Conservation (phyloP, 2,113 vertebrate genomes). For the Antechinus flavipes region DNA sequence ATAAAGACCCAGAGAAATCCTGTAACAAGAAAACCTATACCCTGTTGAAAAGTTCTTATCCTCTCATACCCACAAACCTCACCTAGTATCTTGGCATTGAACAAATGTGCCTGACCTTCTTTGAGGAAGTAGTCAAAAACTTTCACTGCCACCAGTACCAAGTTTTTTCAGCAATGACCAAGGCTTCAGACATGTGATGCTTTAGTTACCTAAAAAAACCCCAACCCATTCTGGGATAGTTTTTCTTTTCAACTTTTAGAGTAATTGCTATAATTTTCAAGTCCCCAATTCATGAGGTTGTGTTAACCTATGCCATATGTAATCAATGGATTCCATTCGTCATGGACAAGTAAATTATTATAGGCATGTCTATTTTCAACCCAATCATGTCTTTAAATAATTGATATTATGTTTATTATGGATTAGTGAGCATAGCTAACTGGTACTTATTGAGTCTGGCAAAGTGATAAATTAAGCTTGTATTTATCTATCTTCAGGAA, state of each 20-base stretch:
- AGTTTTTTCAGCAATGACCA: neutral
- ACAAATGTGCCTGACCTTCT: neutral
- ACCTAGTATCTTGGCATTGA: conserved; percentile 16
- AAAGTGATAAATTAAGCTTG: neutral
- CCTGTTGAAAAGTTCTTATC: conserved; percentile 45
- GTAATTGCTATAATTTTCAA: neutral
- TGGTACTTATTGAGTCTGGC: neutral
- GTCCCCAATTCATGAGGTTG: neutral
- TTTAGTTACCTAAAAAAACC: neutral
- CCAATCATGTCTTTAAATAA: neutral
- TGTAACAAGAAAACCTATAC: conserved; percentile 49
- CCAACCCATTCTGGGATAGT: neutral
- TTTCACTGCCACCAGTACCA: conserved; percentile 19
- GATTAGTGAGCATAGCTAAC: neutral
- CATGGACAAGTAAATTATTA: neutral
- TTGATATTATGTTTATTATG: neutral
- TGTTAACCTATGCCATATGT: neutral
- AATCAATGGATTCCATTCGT: neutral
- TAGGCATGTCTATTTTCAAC: neutral
- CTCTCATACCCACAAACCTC: conserved; percentile 29
- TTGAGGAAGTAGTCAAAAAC: neutral
- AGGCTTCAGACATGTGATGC: neutral
- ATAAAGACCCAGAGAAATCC: conserved; percentile 58
- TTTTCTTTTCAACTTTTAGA: neutral
- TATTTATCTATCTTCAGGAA: neutral